Conservation (phyloP, 2,113 vertebrate genomes). For the Sebastes fasciatus region DNA sequence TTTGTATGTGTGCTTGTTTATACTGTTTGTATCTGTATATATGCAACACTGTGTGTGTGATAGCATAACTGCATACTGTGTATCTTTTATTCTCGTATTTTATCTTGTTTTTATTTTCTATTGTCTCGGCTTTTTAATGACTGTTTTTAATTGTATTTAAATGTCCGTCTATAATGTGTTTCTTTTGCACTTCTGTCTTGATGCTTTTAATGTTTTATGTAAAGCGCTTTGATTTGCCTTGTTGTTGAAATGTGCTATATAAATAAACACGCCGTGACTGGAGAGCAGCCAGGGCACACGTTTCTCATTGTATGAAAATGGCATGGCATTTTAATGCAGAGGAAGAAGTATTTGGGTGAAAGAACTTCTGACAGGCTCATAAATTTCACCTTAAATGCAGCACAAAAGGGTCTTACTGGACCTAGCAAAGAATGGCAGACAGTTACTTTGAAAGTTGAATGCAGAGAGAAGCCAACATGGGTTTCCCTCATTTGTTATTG, state of each 20-base stretch:
- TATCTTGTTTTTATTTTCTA: too few species aligned
- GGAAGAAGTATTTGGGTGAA: not conserved
- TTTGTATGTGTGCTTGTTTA: not conserved
- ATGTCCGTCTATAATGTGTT: too few species aligned
- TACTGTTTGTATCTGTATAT: not conserved
- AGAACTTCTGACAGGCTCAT: not conserved
- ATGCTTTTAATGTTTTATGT: too few species aligned
- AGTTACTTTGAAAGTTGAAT: conserved; percentile 3
- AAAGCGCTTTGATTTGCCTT: too few species aligned
- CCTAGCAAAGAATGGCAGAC: not conserved
- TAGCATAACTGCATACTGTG: not conserved
- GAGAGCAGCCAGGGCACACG: not conserved
- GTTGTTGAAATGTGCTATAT: too few species aligned
- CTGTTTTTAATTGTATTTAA: too few species aligned
- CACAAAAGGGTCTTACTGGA: not conserved
- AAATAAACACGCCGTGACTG: not conserved
- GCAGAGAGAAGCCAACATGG: conserved; percentile 3
- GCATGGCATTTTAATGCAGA: not conserved
- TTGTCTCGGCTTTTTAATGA: too few species aligned
- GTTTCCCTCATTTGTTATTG: not conserved
- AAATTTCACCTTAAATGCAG: conserved; percentile 5
- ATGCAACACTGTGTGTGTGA: not conserved
- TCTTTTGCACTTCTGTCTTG: too few species aligned
- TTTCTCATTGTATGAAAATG: not conserved
- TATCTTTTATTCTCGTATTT: not conserved